Evolutionary conservation across 1,140 invertebrate genomes (phyloP).

Genomic region (Drosophila oshimai): DNA sequence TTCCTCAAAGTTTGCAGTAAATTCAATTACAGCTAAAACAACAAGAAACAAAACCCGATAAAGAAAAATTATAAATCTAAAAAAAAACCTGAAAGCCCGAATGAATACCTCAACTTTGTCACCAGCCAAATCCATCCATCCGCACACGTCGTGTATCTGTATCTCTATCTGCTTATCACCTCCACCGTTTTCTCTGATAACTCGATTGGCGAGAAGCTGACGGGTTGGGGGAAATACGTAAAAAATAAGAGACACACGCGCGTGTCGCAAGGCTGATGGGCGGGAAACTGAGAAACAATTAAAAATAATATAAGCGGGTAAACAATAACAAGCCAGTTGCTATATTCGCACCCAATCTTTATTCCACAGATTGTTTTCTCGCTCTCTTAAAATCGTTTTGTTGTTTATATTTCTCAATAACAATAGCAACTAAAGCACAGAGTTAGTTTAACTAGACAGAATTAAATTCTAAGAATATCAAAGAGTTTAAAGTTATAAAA

Average conservation of each 20-base stretch:
- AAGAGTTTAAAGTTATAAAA: too few species aligned
- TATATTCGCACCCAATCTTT: slow-evolving; percentile 10
- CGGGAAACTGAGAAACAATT: slow-evolving; percentile 26
- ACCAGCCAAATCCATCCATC: slow-evolving; percentile 1
- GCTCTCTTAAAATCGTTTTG: slow-evolving; percentile 22
- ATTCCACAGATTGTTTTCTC: not conserved
- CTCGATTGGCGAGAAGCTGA: not conserved
- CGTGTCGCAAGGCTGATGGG: slow-evolving; percentile 22
- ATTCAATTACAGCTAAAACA: slow-evolving; percentile 12
- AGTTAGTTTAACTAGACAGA: not conserved
- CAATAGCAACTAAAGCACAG: not conserved
- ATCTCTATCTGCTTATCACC: slow-evolving; percentile 11
- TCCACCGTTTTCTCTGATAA: slow-evolving; percentile 6
- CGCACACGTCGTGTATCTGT: slow-evolving; percentile 3
- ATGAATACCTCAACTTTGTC: slow-evolving; percentile 16
- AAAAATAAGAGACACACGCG: not conserved
- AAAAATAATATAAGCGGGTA: slow-evolving; percentile 18
- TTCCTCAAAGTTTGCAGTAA: slow-evolving; percentile 10
- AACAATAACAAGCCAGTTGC: slow-evolving; percentile 22
- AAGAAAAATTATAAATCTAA: not conserved
- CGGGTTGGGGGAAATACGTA: not conserved
- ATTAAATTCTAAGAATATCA: not conserved
- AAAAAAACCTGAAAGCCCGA: not conserved
- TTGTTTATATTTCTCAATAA: slow-evolving; percentile 30
- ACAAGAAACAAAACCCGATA: not conserved